Conservation (phyloP, 1,140 invertebrate genomes). For the Thaumetopoea pityocampa region DNA sequence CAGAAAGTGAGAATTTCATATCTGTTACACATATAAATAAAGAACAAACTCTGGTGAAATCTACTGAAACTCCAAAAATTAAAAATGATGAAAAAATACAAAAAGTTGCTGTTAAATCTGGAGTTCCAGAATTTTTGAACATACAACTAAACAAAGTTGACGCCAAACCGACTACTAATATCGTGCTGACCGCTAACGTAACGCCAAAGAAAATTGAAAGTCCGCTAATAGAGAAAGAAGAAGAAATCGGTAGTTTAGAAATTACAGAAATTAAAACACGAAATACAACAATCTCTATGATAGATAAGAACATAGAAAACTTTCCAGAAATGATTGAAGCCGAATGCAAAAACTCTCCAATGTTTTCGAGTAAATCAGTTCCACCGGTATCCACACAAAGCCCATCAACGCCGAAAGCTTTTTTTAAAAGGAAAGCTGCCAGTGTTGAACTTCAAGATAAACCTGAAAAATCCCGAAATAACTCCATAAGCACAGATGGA, state of each 20-base stretch:
- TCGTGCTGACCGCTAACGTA: slow-evolving; percentile 78
- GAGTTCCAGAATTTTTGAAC: slow-evolving; percentile 82
- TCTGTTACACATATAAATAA: slow-evolving; percentile 65
- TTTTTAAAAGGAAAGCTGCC: slow-evolving; percentile 58
- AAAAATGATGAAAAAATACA: slow-evolving; percentile 66
- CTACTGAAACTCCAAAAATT: slow-evolving; percentile 38
- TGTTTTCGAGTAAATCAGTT: slow-evolving; percentile 25
- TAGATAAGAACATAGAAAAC: slow-evolving; percentile 40
- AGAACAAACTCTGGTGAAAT: slow-evolving; percentile 42
- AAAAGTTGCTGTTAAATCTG: slow-evolving; percentile 40
- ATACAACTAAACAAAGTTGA: slow-evolving; percentile 83
- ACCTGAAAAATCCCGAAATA: slow-evolving; percentile 55
- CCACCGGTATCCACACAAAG: slow-evolving; percentile 39
- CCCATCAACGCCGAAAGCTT: slow-evolving; percentile 55
- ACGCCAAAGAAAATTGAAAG: slow-evolving; percentile 65
- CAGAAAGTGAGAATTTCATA: slow-evolving; percentile 57
- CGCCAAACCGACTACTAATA: slow-evolving; percentile 76
- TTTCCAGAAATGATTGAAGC: slow-evolving; percentile 27
- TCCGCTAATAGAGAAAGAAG: slow-evolving; percentile 51
- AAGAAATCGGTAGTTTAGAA: slow-evolving; percentile 40
- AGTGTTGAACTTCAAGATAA: slow-evolving; percentile 56
- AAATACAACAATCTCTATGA: slow-evolving; percentile 27
- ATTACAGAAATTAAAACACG: slow-evolving; percentile 42
- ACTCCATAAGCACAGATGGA: slow-evolving; percentile 60
- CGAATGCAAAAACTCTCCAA: slow-evolving; percentile 39